Evolutionary conservation across 2,113 vertebrate genomes (phyloP).

Genomic region (Aegotheles bennettii): DNA sequence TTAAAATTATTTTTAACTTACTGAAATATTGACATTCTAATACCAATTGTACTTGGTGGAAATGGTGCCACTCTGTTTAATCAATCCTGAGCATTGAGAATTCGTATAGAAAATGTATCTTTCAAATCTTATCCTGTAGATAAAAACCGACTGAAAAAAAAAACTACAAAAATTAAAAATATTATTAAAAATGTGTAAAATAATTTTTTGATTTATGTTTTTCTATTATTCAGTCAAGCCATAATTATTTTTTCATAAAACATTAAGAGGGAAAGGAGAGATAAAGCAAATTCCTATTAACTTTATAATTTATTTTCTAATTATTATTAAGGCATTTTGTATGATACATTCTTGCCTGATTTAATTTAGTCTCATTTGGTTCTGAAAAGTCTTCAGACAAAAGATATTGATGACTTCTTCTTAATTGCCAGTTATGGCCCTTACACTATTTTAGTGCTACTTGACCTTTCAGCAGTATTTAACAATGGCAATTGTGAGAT

Average conservation of each 20-base stretch:
- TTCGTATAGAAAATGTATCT: neutral
- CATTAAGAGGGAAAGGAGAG: neutral
- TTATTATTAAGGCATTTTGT: neutral
- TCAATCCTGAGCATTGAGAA: neutral
- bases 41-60: neutral
- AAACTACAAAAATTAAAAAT: neutral
- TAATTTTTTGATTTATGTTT: neutral
- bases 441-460: neutral
- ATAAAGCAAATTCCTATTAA: neutral
- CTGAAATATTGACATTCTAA: neutral
- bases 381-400: neutral
- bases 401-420: neutral
- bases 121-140: neutral
- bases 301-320: neutral
- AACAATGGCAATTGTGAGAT: neutral
- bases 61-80: neutral
- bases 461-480: neutral
- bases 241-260: neutral
- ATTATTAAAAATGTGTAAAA: neutral
- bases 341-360: neutral
- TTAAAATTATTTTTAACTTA: neutral
- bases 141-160: neutral
- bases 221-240: neutral
- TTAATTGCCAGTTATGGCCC: neutral
- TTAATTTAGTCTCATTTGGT: neutral